Percentiles rank a stretch among this genome's conserved stretches.
phyloP scores from a whole-genome alignment of 1,140 invertebrate genomes.

The Hestina assimilis region DNA sequence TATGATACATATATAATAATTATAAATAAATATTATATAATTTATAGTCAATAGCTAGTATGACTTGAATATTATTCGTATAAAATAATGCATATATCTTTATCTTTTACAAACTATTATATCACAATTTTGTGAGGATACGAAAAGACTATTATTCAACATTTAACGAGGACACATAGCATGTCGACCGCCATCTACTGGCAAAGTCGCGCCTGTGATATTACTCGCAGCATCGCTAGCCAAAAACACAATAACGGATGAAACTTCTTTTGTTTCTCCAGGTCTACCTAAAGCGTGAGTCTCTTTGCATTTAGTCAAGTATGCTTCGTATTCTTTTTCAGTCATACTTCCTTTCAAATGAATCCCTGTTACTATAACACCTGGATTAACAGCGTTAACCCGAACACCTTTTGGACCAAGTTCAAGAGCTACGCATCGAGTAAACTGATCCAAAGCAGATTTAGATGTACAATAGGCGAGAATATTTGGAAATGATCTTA shows the following conservation, averaged over 20 bases:
- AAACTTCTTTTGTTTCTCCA: constrained; percentile 86
- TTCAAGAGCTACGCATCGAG: constrained; percentile 84
- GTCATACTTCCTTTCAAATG: constrained; percentile 85
- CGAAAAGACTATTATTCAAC: no score
- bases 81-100: no score
- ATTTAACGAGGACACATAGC: constrained; percentile 58
- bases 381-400: constrained; percentile 89
- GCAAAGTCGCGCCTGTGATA: constrained; percentile 87
- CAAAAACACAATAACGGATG: constrained; percentile 86
- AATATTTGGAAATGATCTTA: constrained; percentile 83
- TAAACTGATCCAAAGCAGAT: constrained; percentile 89
- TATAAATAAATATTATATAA: no score
- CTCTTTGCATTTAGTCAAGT: constrained; percentile 83
- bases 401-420: constrained; percentile 84
- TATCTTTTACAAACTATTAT: no score
- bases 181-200: constrained; percentile 85
- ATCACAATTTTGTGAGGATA: no score
- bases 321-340: constrained; percentile 83
- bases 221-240: constrained; percentile 87
- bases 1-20: background rate
- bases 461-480: constrained; percentile 90
- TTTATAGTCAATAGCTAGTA: background rate
- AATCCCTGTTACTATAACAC: constrained; percentile 85
- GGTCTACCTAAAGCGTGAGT: constrained; percentile 89
- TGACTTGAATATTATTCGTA: background rate